These are phyloP conservation scores for Parnassius glacialis DNA, from an alignment of 2,888 invertebrate species.

Conservation along the genomic window DNA sequence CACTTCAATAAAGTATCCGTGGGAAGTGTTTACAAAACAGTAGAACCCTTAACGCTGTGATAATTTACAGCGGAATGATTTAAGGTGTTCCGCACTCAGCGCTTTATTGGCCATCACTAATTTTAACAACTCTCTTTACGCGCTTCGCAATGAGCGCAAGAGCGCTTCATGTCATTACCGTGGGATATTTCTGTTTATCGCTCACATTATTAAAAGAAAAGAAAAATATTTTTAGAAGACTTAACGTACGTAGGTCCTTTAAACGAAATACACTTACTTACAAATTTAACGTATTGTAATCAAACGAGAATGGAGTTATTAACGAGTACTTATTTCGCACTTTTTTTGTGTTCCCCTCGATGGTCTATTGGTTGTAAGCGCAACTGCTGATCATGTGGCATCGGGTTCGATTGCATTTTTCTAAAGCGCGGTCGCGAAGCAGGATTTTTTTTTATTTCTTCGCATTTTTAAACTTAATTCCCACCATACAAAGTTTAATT, in stretches of 20 bases:
- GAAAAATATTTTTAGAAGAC: neutral
- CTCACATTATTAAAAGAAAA: neutral
- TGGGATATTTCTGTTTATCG: conserved; percentile 17
- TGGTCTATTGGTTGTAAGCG: no score
- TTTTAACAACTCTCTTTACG: conserved; percentile 28
- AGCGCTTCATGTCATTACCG: conserved; percentile 25
- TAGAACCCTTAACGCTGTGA: conserved; percentile 22
- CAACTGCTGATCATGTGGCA: no score
- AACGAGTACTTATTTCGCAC: no score
- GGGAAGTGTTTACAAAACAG: conserved; percentile 22
- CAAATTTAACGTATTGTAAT: no score
- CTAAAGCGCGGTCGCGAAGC: no score
- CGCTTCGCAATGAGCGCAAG: conserved; percentile 21
- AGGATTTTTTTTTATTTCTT: no score
- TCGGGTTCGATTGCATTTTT: no score
- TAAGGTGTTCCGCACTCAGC: conserved; percentile 28
- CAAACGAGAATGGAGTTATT: no score
- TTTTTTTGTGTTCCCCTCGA: no score
- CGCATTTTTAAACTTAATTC: no score
- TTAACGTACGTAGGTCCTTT: neutral
- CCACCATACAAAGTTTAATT: no score
- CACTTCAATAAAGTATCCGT: conserved; percentile 22
- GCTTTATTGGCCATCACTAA: conserved; percentile 32
- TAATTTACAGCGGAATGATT: conserved; percentile 30
- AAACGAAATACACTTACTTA: neutral